Conservation (phyloP, 1,140 invertebrate genomes). For the Cotesia vestalis region DNA sequence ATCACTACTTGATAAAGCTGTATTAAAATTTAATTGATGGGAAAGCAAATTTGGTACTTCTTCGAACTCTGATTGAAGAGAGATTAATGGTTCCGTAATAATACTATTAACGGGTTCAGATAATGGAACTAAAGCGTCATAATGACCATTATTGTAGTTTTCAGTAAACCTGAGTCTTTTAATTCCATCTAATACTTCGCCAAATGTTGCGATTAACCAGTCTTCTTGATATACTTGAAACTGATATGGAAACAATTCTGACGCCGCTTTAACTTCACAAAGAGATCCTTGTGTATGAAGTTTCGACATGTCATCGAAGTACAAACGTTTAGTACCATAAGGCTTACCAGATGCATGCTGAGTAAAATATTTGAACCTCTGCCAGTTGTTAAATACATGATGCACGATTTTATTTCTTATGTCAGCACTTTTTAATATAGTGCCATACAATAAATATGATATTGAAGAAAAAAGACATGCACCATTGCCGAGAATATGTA, state of each 20-base stretch:
- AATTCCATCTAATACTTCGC: constrained; percentile 14
- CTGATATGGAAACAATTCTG: constrained; percentile 9
- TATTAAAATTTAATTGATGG: neutral
- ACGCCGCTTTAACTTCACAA: constrained; percentile 19
- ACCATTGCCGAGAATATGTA: too few relatives aligned
- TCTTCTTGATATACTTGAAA: neutral
- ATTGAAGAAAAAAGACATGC: neutral
- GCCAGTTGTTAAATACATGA: constrained; percentile 23
- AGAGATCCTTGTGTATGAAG: constrained; percentile 7
- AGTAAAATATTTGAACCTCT: constrained; percentile 19
- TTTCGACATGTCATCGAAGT: constrained; percentile 18
- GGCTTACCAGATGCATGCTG: constrained; percentile 9
- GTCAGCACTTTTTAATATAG: neutral
- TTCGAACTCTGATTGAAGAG: neutral
- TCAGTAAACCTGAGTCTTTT: constrained; percentile 20
- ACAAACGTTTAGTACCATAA: constrained; percentile 20
- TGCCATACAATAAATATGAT: constrained; percentile 20
- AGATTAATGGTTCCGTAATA: neutral
- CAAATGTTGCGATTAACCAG: neutral
- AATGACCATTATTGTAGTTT: constrained; percentile 23
- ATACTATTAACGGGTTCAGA: neutral
- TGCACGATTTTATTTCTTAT: constrained; percentile 20
- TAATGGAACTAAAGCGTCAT: neutral
- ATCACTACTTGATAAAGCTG: neutral
- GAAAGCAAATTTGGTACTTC: too few relatives aligned